Evolutionary conservation across 2,888 invertebrate genomes (phyloP).

Genomic region (Amiota mariae): DNA sequence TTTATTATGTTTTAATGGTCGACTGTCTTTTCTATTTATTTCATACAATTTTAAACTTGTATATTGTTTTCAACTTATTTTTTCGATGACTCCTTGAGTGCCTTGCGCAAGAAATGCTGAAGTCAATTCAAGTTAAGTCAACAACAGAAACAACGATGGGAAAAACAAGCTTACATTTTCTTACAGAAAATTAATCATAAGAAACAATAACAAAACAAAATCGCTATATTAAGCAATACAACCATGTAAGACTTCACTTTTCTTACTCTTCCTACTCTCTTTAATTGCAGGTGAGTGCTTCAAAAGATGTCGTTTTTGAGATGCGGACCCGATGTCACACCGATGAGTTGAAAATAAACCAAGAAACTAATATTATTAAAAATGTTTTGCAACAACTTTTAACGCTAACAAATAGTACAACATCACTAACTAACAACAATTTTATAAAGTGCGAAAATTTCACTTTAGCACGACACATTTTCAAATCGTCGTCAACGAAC

Average conservation of each 20-base stretch:
- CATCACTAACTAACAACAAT: background rate
- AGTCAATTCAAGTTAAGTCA: constrained; percentile 5
- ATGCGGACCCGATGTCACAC: background rate
- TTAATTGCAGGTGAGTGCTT: constrained; percentile 25
- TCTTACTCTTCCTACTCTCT: background rate
- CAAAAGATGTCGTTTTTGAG: constrained; percentile 1
- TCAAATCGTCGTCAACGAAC: constrained; percentile 9
- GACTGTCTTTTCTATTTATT: too few species aligned
- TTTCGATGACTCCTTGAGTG: background rate
- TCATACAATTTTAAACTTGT: background rate
- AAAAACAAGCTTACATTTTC: constrained; percentile 22
- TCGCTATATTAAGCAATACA: constrained; percentile 21
- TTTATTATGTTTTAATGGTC: constrained; percentile 2
- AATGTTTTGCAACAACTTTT: background rate
- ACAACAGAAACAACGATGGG: background rate
- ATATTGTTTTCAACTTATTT: background rate
- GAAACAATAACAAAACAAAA: background rate
- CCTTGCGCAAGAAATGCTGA: constrained; percentile 2
- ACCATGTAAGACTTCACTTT: constrained; percentile 3
- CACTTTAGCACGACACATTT: constrained; percentile 27
- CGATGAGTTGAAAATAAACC: background rate
- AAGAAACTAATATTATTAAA: too few species aligned
- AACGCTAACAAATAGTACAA: background rate
- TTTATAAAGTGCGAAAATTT: constrained; percentile 21
- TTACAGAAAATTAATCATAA: constrained; percentile 22